Conservation (phyloP, 2,113 vertebrate genomes). For the Catagonus wagneri region DNA sequence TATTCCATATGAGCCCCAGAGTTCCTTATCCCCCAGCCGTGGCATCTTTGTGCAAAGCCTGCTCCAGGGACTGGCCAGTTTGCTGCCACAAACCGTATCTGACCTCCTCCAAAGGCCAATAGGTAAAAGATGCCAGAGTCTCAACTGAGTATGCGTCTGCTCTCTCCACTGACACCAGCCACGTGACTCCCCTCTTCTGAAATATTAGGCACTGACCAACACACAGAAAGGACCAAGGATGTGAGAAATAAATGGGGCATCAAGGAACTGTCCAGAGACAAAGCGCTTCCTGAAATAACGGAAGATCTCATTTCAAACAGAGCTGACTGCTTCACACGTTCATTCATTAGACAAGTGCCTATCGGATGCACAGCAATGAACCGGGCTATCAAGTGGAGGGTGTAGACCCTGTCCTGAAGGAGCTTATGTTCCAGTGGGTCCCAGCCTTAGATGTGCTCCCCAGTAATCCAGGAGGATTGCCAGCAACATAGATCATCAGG, state of each 20-base stretch:
- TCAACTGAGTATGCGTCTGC: background rate
- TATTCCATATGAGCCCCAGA: fast-evolving
- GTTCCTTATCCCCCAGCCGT: background rate
- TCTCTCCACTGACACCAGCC: background rate
- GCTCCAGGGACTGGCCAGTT: background rate
- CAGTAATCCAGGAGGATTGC: background rate
- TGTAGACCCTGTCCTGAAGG: background rate
- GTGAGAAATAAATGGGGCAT: background rate
- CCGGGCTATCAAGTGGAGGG: background rate
- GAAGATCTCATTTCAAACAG: background rate
- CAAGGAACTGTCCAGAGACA: background rate
- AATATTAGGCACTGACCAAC: background rate
- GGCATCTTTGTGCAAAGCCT: background rate
- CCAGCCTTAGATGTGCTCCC: background rate
- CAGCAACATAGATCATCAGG: background rate
- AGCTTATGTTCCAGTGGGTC: background rate
- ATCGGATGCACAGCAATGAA: background rate
- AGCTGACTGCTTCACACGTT: background rate
- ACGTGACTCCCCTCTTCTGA: background rate
- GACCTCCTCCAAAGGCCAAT: background rate
- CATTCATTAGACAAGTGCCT: background rate
- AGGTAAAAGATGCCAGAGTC: background rate
- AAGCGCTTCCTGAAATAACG: background rate
- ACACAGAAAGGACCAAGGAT: background rate
- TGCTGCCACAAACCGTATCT: background rate